Evolutionary conservation across 2,113 vertebrate genomes (phyloP), one percentile per base, ranked within the genome.

Genomic region (Capreolus pygargus): DNA sequence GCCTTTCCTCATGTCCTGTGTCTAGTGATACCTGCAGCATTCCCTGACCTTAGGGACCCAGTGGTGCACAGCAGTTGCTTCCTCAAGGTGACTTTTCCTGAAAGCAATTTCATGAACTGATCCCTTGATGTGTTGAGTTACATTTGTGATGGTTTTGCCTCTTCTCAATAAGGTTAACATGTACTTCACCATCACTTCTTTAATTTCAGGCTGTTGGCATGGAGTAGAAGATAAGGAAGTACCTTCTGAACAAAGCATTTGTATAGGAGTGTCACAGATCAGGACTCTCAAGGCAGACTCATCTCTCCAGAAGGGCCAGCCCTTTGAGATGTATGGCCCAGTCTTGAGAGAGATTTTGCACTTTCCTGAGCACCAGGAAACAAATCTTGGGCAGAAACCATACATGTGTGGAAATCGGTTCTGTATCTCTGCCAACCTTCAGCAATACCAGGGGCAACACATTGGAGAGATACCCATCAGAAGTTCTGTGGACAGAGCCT

Each of bases 161-260:
- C 17, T 21, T 45, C 23, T 30, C 54, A 21, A 25, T 78, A 52
- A 60, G 58, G 43, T 50, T 25, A 60, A 30, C 21, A 1, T 60
- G 39, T 79, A n/a, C 21, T 67, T 97, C 30, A 93, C 57, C 1
- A 1, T 54, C 86, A 57, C 70, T 96, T 78, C 76, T 91, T 43
- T 94, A n/a, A 19, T 97, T 97, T 93, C 82, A 97, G 97, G 50
- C 76, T 86, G 19, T 87, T 90, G 92, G 83, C 33, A 1, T 70
- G 43, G 19, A 91, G 25, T 39, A 7, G 61, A 87, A 25, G 50
- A n/a, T 83, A 82, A 83, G 19, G 47, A 39, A 8, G n/a, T 19
- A 78, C 36, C 52, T 95, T 86, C 83, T 58, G 28, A 93, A 82
- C 61, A 86, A 30, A 76, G 36, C 36, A 5, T 93, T 93, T 78